These are phyloP conservation scores for Microdon myrmicae DNA, from an alignment of 2,888 invertebrate species.

Conservation along the genomic window DNA sequence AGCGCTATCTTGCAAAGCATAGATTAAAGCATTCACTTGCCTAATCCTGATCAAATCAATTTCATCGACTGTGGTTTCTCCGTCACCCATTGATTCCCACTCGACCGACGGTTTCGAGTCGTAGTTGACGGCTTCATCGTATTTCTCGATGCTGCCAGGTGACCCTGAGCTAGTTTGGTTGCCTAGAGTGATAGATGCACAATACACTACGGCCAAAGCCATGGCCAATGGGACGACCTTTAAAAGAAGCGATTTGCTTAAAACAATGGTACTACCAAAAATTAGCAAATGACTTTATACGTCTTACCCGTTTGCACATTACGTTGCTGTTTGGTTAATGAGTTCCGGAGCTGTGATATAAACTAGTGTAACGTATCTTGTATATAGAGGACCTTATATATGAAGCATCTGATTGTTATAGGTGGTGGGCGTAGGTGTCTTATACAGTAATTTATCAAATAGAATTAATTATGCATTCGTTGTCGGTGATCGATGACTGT, in stretches of 20 bases:
- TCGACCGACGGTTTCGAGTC: too few species aligned
- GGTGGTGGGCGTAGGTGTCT: slow-evolving; percentile 7
- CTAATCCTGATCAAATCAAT: background rate
- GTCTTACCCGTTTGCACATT: slow-evolving; percentile 18
- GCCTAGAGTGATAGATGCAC: too few species aligned
- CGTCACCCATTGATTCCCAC: background rate
- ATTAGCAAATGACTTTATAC: too few species aligned
- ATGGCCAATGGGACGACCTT: too few species aligned
- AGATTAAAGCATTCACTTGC: slow-evolving; percentile 1
- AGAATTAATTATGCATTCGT: slow-evolving; percentile 27
- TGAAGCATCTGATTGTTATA: slow-evolving; percentile 2
- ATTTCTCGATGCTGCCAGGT: too few species aligned
- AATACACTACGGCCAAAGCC: too few species aligned
- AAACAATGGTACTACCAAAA: too few species aligned
- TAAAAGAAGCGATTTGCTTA: too few species aligned
- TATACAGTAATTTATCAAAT: slow-evolving; percentile 6
- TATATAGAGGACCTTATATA: slow-evolving; percentile 17
- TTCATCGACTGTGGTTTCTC: background rate
- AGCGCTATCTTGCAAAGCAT: background rate
- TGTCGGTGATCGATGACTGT: slow-evolving; percentile 21
- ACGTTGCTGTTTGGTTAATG: background rate
- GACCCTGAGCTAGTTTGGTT: too few species aligned
- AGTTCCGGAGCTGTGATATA: background rate
- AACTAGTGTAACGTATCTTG: too few species aligned
- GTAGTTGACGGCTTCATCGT: too few species aligned